Base-by-base conservation (phyloP, 2,888 invertebrate genomes). In the Tipula vernalis region DNA sequence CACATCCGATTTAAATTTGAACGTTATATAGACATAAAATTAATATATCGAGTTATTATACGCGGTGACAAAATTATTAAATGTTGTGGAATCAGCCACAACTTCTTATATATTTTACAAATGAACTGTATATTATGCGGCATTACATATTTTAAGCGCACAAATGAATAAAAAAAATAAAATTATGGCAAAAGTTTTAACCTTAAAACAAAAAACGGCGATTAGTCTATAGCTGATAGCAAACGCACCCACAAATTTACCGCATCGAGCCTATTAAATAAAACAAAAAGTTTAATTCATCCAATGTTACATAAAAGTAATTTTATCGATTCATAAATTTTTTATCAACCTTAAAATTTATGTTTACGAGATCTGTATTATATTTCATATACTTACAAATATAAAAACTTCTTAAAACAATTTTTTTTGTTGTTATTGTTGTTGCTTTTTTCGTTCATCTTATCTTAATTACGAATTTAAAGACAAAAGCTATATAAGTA, bases 321-420 rank as follows among this genome's bases (percentile, higher is more conserved):
- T 71, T 71, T 71, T 71, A 71, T 71, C 71, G 71, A 71, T 71
- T 71, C 71, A 71, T 71, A 71, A 71, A 71, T 71, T 71, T 71
- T 71, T 71, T 71, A 71, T 71, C 71, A 71, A 10, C 28, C 71
- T 71, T 71, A 28, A 28, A 71, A 28, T 71, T 71, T 71, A 71
- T 71, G 18, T 28, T 12, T 71, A 71, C 12, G 71, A 71, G 47
- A 15, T 57, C 5, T 47, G 12, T 47, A 47, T 47, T 51, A 71
- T 71, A 71, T 18, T 57, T 57, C 51, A 57, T 15, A 57, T 44
- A 44, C 44, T 3, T 42, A 47, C 3, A 47, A 8, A 71, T 10
- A 71, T 3, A 71, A 71, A 51, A 71, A 71, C 71, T 71, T 28
- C 71, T 28, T 71, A 28, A 18, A 10, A 71, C 10, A 71, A 2